Conservation (phyloP, 2,113 vertebrate species). For the Heterotis niloticus region DNA sequence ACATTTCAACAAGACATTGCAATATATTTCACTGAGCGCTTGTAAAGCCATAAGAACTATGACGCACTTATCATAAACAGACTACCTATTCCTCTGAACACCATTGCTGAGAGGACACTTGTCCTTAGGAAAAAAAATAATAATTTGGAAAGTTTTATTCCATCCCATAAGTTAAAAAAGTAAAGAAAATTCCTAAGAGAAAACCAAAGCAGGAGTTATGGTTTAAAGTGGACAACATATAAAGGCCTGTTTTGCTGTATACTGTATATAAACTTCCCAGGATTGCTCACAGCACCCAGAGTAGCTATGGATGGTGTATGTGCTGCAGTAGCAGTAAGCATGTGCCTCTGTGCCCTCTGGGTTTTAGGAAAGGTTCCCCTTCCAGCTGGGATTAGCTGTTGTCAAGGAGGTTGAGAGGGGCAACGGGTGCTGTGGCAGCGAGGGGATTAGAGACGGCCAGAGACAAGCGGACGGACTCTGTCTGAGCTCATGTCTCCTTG, state of each 20-base stretch:
- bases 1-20: neutral
- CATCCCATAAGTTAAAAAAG: no score
- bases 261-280: neutral
- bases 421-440: constrained; percentile 64
- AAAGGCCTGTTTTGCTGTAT: neutral
- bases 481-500: constrained; percentile 31
- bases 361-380: constrained; percentile 52
- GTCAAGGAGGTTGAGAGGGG: constrained; percentile 70
- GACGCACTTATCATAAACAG: no score
- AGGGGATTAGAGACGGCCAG: constrained; percentile 41
- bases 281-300: neutral
- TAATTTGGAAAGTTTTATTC: no score
- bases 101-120: no score
- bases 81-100: no score
- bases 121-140: no score
- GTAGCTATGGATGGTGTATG: neutral
- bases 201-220: neutral
- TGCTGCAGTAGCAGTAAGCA: neutral
- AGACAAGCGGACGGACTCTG: constrained; percentile 1
- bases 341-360: neutral
- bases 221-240: neutral
- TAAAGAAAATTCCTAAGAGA: neutral
- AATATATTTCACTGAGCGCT: neutral
- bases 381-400: constrained; percentile 73
- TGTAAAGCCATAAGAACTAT: no score